Base-by-base conservation (phyloP, 2,797 vertebrate species). In the Xenentodon cancila region DNA sequence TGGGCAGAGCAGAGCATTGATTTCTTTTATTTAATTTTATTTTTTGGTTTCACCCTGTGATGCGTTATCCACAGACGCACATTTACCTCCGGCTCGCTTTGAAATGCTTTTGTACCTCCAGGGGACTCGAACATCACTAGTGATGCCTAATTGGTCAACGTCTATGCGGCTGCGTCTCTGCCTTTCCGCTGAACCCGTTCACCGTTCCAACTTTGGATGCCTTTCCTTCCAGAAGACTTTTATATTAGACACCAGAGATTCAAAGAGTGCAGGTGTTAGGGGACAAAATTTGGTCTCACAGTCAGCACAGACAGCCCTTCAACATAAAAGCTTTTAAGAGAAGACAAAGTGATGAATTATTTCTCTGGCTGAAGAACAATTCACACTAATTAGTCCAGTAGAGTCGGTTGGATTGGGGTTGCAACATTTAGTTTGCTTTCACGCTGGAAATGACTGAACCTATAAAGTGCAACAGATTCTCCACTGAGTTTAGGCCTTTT, bases 61-160 rank as follows among this genome's bases (percentile, higher is more conserved):
- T 64, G 69, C 67, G 66, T 68, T 82, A 64, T 59, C 68, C 73
- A 63, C 81, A 67, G 79, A 66, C 61, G 57, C 62, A 84, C 82
- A 73, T 89, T 85, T 84, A 81, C 80, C 81, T 79, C 66, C 68
- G 75, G 19, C 59, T 82, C 54, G 40, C 70, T 76, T 68, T 76
- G 71, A 85, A 82, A 82, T 47, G 27, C 57, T 21, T 50, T 37
- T 0, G 43, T 68, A 77, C 43, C 80, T 81, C 78, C 58, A 0
- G 46, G 64, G 79, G 85, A 81, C 54, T 58, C 59, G 50, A 77
- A 56, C 63, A 70, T 72, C 68, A 69, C 68, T 44, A 17, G 71
- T 61, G 64, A 53, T 20, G 50, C 80, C 81, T 82, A 86, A 84
- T 85, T 87, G 88, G 80, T 82, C 81, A 75, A 68, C 71, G 76